Percentiles rank a stretch among this genome's conserved stretches.
Conservation (phyloP, 2,888 invertebrate genomes). For the Periphyllus acericola region DNA sequence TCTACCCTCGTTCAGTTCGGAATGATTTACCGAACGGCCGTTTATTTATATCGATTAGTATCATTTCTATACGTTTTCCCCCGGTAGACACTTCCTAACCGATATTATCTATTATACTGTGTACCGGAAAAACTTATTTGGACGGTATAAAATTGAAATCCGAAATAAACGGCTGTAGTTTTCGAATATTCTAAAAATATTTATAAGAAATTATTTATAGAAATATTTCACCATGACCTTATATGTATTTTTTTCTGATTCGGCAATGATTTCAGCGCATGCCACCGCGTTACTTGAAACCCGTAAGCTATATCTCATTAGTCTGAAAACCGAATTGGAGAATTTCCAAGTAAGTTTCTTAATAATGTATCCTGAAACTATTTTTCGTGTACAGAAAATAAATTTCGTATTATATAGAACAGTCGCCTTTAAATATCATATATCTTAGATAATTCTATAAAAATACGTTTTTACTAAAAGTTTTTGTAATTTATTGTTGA, state of each 20-base stretch:
- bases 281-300: slow-evolving; percentile 15
- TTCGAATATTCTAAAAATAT: not conserved
- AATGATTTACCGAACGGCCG: too few relatives aligned
- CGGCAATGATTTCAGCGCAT: not conserved
- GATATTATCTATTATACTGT: too few relatives aligned
- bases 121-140: not conserved
- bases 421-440: not conserved
- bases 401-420: not conserved
- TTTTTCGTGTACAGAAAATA: not conserved
- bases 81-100: too few relatives aligned
- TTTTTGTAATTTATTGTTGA: not conserved
- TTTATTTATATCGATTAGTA: too few relatives aligned
- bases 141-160: not conserved
- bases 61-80: too few relatives aligned
- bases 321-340: slow-evolving; percentile 7
- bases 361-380: not conserved
- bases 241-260: slow-evolving; percentile 14
- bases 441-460: not conserved
- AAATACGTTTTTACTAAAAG: not conserved
- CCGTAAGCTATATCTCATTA: slow-evolving; percentile 23
- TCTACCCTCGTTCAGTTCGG: too few relatives aligned
- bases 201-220: not conserved
- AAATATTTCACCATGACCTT: not conserved
- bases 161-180: not conserved
- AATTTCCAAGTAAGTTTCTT: slow-evolving; percentile 25